Conservation (phyloP, 2,113 vertebrate genomes). For the Manacus vitellinus region DNA sequence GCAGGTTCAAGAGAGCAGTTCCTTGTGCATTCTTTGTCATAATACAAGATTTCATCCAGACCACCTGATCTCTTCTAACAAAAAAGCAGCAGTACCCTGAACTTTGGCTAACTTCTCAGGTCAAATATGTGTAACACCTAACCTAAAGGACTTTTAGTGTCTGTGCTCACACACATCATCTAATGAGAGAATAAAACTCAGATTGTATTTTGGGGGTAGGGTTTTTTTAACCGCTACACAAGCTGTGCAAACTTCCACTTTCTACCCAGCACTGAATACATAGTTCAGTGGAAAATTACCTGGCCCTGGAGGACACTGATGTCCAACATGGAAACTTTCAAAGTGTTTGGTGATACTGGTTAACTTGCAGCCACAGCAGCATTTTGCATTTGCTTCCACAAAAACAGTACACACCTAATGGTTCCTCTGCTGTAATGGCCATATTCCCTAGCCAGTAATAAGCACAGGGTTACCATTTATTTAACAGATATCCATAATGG, state of each 20-base stretch:
- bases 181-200: neutral
- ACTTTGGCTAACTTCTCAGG: conserved; percentile 9
- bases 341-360: neutral
- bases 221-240: neutral
- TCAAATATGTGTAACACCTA: neutral
- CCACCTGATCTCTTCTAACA: conserved; percentile 3
- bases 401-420: neutral
- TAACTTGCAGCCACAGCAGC: neutral
- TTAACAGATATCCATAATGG: neutral
- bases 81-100: neutral
- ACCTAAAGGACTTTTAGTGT: neutral
- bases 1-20: neutral
- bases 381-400: neutral
- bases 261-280: neutral
- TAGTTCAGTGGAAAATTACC: neutral
- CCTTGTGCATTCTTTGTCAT: neutral
- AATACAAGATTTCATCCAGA: conserved; percentile 35
- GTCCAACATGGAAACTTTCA: neutral
- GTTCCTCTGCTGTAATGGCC: neutral
- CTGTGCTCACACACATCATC: neutral
- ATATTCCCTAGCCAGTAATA: neutral
- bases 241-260: neutral
- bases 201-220: neutral
- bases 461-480: neutral
- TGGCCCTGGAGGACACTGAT: neutral